phyloP scores from a whole-genome alignment of 2,113 vertebrate species.

The Perca fluviatilis region DNA sequence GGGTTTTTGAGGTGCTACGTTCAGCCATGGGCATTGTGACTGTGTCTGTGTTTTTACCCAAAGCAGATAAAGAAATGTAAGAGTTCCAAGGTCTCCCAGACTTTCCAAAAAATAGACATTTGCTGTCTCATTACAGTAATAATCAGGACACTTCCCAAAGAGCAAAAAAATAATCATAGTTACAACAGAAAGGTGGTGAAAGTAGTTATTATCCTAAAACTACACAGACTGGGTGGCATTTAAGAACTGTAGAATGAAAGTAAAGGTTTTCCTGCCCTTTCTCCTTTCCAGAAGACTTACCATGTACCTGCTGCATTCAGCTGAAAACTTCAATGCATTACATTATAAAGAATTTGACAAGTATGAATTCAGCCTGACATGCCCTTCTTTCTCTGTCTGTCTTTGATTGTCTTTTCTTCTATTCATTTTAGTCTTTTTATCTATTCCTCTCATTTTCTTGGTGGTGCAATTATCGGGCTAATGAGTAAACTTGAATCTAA shows the following conservation, averaged over 20 bases:
- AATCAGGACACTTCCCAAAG: slow-evolving; percentile 20
- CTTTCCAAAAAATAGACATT: slow-evolving; percentile 25
- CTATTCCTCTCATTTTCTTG: neutral
- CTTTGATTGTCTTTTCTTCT: neutral
- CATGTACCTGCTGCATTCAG: slow-evolving; percentile 17
- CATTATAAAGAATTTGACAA: slow-evolving; percentile 33
- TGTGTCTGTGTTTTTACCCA: slow-evolving; percentile 19
- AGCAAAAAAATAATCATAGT: slow-evolving; percentile 27
- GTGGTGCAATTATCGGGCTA: slow-evolving; percentile 19
- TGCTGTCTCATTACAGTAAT: slow-evolving; percentile 23
- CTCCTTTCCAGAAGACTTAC: slow-evolving; percentile 21
- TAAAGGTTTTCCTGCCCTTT: slow-evolving; percentile 46
- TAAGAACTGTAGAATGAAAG: slow-evolving; percentile 32
- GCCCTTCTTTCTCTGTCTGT: neutral
- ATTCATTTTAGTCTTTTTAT: neutral
- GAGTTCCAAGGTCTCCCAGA: slow-evolving; percentile 31
- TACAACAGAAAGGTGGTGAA: slow-evolving; percentile 25
- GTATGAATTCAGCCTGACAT: neutral
- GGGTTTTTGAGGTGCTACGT: neutral
- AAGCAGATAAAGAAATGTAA: slow-evolving; percentile 19
- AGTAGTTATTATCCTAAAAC: slow-evolving; percentile 43
- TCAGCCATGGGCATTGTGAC: neutral
- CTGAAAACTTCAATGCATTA: slow-evolving; percentile 5
- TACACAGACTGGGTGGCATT: slow-evolving; percentile 47
- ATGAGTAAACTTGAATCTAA: slow-evolving; percentile 34